Evolutionary conservation across 2,888 invertebrate species (phyloP).

Genomic region (Lepidocyrtoides sp.): DNA sequence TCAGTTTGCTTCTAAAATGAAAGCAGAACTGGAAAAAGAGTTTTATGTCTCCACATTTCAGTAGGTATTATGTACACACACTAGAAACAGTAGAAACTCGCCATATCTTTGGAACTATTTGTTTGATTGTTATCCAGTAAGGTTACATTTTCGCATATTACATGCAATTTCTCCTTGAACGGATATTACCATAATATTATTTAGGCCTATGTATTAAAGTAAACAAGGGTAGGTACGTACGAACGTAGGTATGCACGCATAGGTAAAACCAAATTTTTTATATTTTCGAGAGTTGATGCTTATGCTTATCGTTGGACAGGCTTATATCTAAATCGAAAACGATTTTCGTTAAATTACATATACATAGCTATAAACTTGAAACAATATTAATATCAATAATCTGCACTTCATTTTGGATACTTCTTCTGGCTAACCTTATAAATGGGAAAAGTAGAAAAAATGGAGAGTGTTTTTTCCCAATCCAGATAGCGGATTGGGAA

Average conservation of each 20-base stretch:
- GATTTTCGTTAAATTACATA: too few species aligned
- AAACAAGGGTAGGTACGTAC: neutral
- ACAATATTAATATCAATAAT: neutral
- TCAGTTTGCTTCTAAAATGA: neutral
- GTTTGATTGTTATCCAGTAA: neutral
- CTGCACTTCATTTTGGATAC: neutral
- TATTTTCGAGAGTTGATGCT: too few species aligned
- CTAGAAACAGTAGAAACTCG: neutral
- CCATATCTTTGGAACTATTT: neutral
- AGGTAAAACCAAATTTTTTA: too few species aligned
- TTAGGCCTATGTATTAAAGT: neutral
- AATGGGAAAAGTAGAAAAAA: neutral
- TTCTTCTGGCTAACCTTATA: neutral
- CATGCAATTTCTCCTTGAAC: conserved; percentile 2
- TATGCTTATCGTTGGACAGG: too few species aligned
- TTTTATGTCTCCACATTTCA: neutral
- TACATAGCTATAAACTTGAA: too few species aligned
- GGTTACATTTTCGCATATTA: neutral
- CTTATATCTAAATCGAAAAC: too few species aligned
- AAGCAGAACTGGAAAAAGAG: neutral
- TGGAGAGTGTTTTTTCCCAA: conserved; percentile 29
- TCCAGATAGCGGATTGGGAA: conserved; percentile 39
- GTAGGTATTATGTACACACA: neutral
- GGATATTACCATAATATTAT: neutral
- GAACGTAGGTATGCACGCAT: neutral